phyloP scores from a whole-genome alignment of 2,888 invertebrate species.

The Apotomis betuletana region DNA sequence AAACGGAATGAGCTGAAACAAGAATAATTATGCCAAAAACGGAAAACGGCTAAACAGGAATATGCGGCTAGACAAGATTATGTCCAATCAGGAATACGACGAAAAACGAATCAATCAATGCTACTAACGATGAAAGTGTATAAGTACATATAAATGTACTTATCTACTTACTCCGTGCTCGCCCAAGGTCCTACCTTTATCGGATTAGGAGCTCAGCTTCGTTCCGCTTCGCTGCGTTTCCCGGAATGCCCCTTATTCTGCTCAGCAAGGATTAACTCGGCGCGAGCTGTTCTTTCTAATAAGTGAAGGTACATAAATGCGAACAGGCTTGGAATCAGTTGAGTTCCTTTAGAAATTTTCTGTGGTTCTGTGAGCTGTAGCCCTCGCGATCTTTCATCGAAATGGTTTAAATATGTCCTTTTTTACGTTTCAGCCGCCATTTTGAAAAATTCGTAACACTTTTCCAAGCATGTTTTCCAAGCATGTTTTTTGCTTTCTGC shows the following conservation, averaged over 20 bases:
- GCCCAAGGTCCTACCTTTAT: constrained; percentile 33
- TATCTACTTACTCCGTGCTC: constrained; percentile 34
- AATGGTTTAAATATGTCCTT: too few species aligned
- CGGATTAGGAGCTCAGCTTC: constrained; percentile 43
- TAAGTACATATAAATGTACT: not conserved
- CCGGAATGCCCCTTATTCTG: constrained; percentile 19
- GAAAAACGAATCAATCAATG: too few species aligned
- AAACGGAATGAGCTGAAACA: too few species aligned
- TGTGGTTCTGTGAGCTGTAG: not conserved
- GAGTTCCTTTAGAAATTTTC: not conserved
- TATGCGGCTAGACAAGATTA: too few species aligned
- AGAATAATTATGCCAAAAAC: too few species aligned
- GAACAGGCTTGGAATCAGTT: not conserved
- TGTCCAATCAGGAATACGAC: too few species aligned
- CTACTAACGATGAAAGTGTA: too few species aligned
- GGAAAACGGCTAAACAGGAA: too few species aligned
- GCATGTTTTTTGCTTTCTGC: not conserved
- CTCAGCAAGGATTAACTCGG: constrained; percentile 18
- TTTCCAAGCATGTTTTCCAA: not conserved
- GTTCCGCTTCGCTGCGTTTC: constrained; percentile 40
- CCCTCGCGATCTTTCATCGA: too few species aligned
- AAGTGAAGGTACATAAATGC: constrained; percentile 1
- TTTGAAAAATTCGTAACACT: too few species aligned
- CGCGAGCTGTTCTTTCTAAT: constrained; percentile 11
- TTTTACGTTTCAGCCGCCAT: too few species aligned